Evolutionary conservation across 1,140 invertebrate species (phyloP), one percentile per base, ranked within the genome.

Genomic region (Geopemphigus sp.): DNA sequence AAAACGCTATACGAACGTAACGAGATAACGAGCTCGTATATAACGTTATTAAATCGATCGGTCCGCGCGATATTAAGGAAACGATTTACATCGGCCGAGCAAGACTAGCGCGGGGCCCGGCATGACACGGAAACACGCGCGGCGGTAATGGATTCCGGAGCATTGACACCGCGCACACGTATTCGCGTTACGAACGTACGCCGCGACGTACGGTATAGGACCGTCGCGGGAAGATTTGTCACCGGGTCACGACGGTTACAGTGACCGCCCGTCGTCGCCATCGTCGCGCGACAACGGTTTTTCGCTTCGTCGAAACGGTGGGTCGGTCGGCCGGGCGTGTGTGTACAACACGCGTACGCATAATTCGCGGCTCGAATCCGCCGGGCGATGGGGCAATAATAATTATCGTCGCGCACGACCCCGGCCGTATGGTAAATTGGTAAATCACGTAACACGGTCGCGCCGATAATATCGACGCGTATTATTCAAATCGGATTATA

Each of bases 401-500:
- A 53, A 70, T 53, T 15, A 47, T 70, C 29, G 66, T 53, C 11
- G 57, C 5, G 57, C 57, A 24, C 57, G 22, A 26, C 66, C 45
- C n/a, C n/a, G n/a, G 22, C 22, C 45, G 39, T 10, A 70, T 53
- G 26, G 17, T 53, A 56, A 17, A 57, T 57, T 24, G 70, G 70
- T 74, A 74, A 74, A 74, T 74, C 70, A 74, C 70, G 32, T 74
- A 66, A 66, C 63, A n/a, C 63, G 32, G 53, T 29, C 11, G n/a
- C n/a, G 15, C 47, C 32, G 72, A 74, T 74, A 54, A 32, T 56
- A 50, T 50, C 50, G 68, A n/a, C 26, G 26, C 3, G 24, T n/a
- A 76, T 76, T 76, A 61, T 76, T 76, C 56, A 61, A 76, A 76
- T 76, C 73, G 73, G 73, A 50, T 78, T 63, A 63, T 39, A 50